Percentiles rank a stretch among this genome's conserved stretches.
Evolutionary conservation across 2,113 vertebrate species (phyloP).

Genomic region (Tinamus guttatus): DNA sequence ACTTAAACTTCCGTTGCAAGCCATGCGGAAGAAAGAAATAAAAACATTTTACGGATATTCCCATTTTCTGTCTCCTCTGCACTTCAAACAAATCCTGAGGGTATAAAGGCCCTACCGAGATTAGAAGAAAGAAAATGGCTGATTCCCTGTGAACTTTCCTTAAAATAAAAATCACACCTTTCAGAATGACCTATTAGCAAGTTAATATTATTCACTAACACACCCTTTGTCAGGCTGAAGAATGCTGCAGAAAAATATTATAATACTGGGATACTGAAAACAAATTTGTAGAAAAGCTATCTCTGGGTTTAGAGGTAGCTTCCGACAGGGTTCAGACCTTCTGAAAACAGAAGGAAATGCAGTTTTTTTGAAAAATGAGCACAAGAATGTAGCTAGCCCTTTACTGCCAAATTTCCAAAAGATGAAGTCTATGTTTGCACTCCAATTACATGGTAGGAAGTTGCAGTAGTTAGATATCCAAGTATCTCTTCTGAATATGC

Average conservation of each 20-base stretch:
- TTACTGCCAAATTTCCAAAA: background rate
- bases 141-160: background rate
- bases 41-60: background rate
- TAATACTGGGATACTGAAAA: background rate
- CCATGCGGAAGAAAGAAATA: background rate
- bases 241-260: background rate
- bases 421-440: background rate
- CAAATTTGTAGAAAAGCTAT: background rate
- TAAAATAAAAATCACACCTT: background rate
- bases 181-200: background rate
- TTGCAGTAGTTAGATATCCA: background rate
- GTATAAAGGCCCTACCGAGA: background rate
- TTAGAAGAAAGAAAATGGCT: background rate
- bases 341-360: background rate
- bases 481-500: background rate
- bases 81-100: background rate
- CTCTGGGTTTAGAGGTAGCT: background rate
- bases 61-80: background rate
- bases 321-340: background rate
- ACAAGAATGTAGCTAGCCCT: background rate
- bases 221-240: background rate
- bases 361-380: background rate
- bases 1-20: background rate
- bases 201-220: background rate
- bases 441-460: background rate